Base-by-base conservation (phyloP, 2,797 vertebrate genomes). In the Syndactyla subalaris region DNA sequence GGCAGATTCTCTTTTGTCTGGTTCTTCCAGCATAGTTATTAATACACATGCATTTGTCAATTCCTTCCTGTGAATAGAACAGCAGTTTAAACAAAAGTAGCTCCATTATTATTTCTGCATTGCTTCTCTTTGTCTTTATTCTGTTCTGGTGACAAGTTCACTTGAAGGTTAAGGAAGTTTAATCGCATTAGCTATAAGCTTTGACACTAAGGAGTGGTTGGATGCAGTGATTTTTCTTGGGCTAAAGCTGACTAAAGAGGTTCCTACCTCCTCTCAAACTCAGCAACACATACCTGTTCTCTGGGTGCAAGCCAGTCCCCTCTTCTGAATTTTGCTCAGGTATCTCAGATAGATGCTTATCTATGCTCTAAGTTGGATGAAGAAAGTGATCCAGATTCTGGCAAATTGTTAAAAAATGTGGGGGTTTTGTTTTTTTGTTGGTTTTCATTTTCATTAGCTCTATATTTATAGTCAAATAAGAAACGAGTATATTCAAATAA, bases 341-440 rank as follows among this genome's bases (percentile, higher is more conserved):
- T 48, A 73, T 22, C 13, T 74, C 55, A 49, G 6, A 67, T 41
- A 67, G 34, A 71, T 29, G 2, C 21, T 36, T 29, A 5, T 43
- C 78, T 88, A 10, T 77, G 22, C 20, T 75, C 27, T 68, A 58
- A 68, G 71, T 1, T 57, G 38, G 9, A 63, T 57, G 5, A 79
- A 89, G 11, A 85, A 89, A 63, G 2, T 65, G 30, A 82, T 76
- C 17, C 13, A 66, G 51, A 68, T 52, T 79, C 48, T 73, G 43
- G 6, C 1, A 91, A n/a, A 43, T 13, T 59, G 5, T 41, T 88
- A 0, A 70, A 79, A 85, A 73, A 45, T 15, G 4, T 26, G 12
- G 4, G 24, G 21, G 20, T 22, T 46, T 9, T 4, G 4, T 0
- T 0, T 6, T 3, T 26, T 6, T 4, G 4, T 0, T 0, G 6